Conservation (phyloP, 2,113 vertebrate genomes). For the Archocentrus centrarchus region DNA sequence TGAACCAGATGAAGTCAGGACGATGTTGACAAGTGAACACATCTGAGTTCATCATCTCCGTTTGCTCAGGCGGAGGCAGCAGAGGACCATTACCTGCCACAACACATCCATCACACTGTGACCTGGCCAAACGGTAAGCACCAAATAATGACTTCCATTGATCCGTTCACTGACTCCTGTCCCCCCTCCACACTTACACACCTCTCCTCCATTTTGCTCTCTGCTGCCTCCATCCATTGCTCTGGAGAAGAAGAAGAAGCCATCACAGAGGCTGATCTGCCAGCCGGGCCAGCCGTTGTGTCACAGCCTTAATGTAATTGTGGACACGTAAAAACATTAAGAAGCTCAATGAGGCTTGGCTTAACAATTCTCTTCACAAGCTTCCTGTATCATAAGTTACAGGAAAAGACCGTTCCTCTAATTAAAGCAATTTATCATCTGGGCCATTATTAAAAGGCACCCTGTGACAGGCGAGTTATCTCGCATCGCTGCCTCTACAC, state of each 20-base stretch:
- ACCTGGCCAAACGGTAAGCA: slow-evolving; percentile 64
- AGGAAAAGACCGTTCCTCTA: slow-evolving; percentile 81
- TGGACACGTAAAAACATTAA: slow-evolving; percentile 87
- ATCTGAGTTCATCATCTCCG: slow-evolving; percentile 58
- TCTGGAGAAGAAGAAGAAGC: slow-evolving; percentile 31
- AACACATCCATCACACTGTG: slow-evolving; percentile 55
- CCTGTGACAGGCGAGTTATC: slow-evolving; percentile 57
- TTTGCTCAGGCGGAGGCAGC: slow-evolving; percentile 40
- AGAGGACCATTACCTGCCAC: slow-evolving; percentile 57
- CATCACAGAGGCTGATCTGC: slow-evolving; percentile 15
- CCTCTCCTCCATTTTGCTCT: slow-evolving; percentile 33
- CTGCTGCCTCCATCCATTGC: slow-evolving; percentile 18
- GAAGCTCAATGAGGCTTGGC: slow-evolving; percentile 87
- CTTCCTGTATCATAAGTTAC: slow-evolving; percentile 85
- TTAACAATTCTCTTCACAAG: slow-evolving; percentile 86
- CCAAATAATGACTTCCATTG: slow-evolving; percentile 69
- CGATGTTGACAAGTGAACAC: slow-evolving; percentile 52
- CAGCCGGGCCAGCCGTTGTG: slow-evolving; percentile 13
- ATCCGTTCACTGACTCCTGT: slow-evolving; percentile 57
- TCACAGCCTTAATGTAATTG: slow-evolving; percentile 83
- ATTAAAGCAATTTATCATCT: slow-evolving; percentile 88
- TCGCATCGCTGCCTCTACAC: slow-evolving; percentile 33
- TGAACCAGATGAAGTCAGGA: slow-evolving; percentile 41
- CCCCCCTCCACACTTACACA: background rate
- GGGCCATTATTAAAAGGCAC: slow-evolving; percentile 69